These are phyloP conservation scores for Lepisosteus oculatus DNA, from an alignment of 2,113 vertebrate species.

Conservation along the genomic window DNA sequence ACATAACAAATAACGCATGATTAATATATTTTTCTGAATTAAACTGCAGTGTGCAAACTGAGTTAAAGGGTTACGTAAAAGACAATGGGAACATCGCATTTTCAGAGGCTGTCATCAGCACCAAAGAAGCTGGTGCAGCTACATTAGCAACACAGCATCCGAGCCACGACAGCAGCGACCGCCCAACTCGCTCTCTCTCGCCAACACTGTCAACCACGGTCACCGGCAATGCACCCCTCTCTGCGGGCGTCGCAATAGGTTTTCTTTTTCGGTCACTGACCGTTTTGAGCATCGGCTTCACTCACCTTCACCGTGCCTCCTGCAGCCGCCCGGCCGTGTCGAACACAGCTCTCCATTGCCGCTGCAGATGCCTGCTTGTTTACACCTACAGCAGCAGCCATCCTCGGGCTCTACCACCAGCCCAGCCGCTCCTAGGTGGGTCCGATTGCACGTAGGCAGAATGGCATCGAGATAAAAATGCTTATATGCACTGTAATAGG, in stretches of 20 bases:
- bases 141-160: neutral
- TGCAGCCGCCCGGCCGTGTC: constrained; percentile 57
- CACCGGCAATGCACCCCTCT: neutral
- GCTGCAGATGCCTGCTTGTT: constrained; percentile 71
- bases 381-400: constrained; percentile 75
- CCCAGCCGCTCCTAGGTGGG: neutral
- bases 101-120: neutral
- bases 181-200: too few relatives aligned
- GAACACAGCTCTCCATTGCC: constrained; percentile 62
- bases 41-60: neutral
- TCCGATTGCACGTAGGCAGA: neutral
- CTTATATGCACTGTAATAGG: neutral
- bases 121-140: constrained; percentile 2
- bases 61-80: neutral
- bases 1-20: neutral
- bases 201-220: neutral
- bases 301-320: constrained; percentile 81
- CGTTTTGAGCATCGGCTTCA: neutral
- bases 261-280: neutral
- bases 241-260: neutral
- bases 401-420: constrained; percentile 50
- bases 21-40: neutral
- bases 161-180: neutral
- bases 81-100: neutral
- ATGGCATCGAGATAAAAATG: neutral